A percentile compares a stretch with the other conserved stretches of the same genome.
phyloP scores from a whole-genome alignment of 1,140 invertebrate genomes.

The Pseudoatta argentina region DNA sequence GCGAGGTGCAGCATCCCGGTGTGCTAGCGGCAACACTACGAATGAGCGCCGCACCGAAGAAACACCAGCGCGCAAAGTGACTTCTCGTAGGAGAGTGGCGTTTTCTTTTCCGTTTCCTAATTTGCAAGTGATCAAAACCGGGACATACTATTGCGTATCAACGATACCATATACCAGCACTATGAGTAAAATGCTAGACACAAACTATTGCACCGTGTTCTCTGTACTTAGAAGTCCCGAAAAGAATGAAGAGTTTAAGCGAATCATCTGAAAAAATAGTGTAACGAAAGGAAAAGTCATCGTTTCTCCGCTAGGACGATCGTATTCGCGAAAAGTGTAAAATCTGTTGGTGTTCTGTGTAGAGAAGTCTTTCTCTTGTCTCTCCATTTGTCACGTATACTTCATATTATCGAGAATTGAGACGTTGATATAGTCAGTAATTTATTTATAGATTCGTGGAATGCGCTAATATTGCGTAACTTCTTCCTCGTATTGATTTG shows the following conservation, averaged over 20 bases:
- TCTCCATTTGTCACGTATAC: not conserved
- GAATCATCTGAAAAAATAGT: conserved; percentile 76
- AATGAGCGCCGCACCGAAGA: conserved; percentile 65
- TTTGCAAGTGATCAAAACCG: conserved; percentile 51
- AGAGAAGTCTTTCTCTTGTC: not conserved
- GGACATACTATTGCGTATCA: not conserved
- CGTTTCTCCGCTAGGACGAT: conserved; percentile 48
- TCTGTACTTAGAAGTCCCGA: conserved; percentile 85
- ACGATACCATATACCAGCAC: conserved; percentile 60
- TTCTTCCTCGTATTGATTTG: not conserved
- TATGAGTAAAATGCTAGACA: conserved; percentile 81
- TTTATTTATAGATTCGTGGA: conserved; percentile 65
- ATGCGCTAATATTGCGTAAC: not conserved
- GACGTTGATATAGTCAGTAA: conserved; percentile 53
- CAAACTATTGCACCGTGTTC: conserved; percentile 81
- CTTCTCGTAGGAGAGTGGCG: conserved; percentile 68
- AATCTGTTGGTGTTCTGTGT: not conserved
- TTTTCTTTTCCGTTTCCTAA: conserved; percentile 80
- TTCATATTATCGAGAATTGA: not conserved
- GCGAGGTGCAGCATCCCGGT: not conserved
- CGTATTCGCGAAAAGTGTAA: conserved; percentile 9
- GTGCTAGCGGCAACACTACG: not conserved
- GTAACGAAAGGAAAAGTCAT: not conserved
- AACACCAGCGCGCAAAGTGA: conserved; percentile 74
- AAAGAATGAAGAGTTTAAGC: conserved; percentile 80